Evolutionary conservation across 2,888 invertebrate genomes (phyloP).

Genomic region (Iphiclides podalirius): DNA sequence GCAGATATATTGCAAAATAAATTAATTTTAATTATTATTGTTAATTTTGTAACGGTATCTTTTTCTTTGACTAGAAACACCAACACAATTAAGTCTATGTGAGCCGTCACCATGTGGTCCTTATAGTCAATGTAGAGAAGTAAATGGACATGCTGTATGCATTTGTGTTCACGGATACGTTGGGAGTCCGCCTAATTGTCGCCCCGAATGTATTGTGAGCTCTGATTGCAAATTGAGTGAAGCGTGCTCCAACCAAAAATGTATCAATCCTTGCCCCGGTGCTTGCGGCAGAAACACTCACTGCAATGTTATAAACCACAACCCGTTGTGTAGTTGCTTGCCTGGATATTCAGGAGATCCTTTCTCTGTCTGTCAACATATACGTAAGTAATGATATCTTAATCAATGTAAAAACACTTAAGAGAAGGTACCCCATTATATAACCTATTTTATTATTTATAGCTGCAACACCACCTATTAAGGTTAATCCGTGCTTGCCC

Average conservation of each 20-base stretch:
- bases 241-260: constrained; percentile 88
- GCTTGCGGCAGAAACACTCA: constrained; percentile 83
- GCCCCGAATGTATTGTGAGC: constrained; percentile 89
- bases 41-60: no score
- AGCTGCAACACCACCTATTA: constrained; percentile 55
- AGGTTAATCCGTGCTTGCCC: constrained; percentile 80
- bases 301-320: constrained; percentile 83
- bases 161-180: constrained; percentile 84
- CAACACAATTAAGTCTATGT: constrained; percentile 49
- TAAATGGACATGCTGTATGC: constrained; percentile 85
- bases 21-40: no score
- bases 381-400: constrained; percentile 50
- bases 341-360: constrained; percentile 85
- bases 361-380: constrained; percentile 82
- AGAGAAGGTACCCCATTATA: background rate
- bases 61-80: constrained; percentile 47
- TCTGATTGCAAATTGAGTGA: constrained; percentile 84
- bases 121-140: constrained; percentile 85
- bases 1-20: no score
- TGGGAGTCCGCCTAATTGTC: constrained; percentile 86
- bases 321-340: constrained; percentile 84
- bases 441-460: constrained; percentile 30
- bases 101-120: constrained; percentile 83
- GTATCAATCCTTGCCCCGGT: constrained; percentile 87
- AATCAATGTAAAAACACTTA: no score